Evolutionary conservation across 2,113 vertebrate species (phyloP), one percentile per base, ranked within the genome.

Genomic region (Calypte anna): DNA sequence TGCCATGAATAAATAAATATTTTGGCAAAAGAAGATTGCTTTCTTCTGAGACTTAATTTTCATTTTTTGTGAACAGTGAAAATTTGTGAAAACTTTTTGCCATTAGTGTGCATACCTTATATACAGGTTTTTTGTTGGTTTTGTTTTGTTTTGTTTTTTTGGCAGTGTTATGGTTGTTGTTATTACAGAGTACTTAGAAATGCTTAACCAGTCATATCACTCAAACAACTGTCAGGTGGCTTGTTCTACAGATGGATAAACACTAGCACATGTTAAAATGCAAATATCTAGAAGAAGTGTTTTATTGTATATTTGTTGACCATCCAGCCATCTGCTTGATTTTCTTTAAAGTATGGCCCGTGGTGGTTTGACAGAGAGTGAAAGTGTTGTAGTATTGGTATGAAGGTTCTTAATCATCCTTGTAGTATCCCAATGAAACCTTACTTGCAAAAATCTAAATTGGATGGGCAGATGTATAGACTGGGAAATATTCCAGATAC

Each of bases 1-100:
- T 38, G 30, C 36, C 53, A 75, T 88, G 94, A 95, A 97, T 97
- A 97, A 93, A 78, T 96, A 93, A 93, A 78, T 96, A 93, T 94
- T 91, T 82, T 91, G 57, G 61, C 54, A 91, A 74, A 23, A 9
- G 18, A 81, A 74, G 38, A 90, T 68, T 91, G 48, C 55, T 91
- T 95, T 91, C 90, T 80, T 91, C 91, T 36, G 25, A 74, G 79
- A 48, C 28, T 61, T 86, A 90, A 91, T 95, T 92, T 92, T 51
- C 17, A 27, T 21, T 79, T 89, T 88, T 81, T 95, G 18, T 81
- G 40, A 40, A 40, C 10, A 40, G 10, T 40, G 40, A 40, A 13
- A 13, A 40, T 40, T 40, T 40, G 40, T 12, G 40, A 40, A 40
- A 40, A 40, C 40, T 40, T 40, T 40, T 40, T 40, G 12, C 40